Evolutionary conservation across 2,113 vertebrate species (phyloP).

Genomic region (Daphoenositta chrysoptera): DNA sequence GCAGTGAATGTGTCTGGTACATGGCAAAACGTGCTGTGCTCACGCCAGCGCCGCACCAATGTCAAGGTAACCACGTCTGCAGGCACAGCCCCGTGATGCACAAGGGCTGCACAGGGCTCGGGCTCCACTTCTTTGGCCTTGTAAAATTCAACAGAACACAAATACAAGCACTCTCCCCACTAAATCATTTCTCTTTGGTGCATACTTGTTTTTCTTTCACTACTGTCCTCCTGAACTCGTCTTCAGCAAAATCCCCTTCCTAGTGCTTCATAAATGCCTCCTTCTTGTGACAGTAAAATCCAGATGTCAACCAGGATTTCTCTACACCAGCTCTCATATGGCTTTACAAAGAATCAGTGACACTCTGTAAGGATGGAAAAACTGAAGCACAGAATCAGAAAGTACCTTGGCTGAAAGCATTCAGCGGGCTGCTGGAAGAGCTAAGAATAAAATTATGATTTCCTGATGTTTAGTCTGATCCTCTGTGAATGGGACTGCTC

Average conservation of each 20-base stretch:
- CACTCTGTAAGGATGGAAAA: neutral
- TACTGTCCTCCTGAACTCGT: neutral
- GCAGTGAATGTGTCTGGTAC: constrained; percentile 66
- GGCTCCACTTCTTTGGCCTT: constrained; percentile 1
- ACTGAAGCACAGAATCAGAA: neutral
- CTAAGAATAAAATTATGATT: constrained; percentile 8
- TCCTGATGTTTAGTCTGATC: constrained; percentile 35
- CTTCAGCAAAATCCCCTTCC: neutral
- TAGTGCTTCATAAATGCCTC: neutral
- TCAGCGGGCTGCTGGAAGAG: neutral
- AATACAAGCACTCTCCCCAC: neutral
- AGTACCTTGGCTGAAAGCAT: constrained; percentile 2
- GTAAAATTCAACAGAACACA: neutral
- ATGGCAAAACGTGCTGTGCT: constrained; percentile 56
- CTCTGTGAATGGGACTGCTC: neutral
- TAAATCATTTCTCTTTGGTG: neutral
- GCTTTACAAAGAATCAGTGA: neutral
- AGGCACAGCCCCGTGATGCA: neutral
- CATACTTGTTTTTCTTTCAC: neutral
- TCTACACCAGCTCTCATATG: neutral
- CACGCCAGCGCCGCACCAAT: constrained; percentile 13
- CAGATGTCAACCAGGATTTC: neutral
- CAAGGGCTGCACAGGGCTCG: neutral
- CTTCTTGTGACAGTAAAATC: neutral
- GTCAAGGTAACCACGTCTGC: constrained; percentile 56